These are phyloP conservation scores for Cynodonichthys magdalenae DNA, from an alignment of 2,797 vertebrate genomes.

Conservation along the genomic window DNA sequence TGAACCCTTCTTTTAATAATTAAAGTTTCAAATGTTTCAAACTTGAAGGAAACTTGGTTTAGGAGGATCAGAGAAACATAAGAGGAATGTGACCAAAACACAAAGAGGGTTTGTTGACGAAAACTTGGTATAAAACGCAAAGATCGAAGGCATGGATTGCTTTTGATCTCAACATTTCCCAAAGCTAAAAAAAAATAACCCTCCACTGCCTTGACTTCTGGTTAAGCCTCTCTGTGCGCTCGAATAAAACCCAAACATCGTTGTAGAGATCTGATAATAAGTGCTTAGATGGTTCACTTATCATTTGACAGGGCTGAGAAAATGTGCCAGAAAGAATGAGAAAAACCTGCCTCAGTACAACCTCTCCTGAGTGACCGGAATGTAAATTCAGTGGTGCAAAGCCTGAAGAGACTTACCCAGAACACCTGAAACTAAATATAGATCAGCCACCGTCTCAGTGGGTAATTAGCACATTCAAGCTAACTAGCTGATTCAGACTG, in stretches of 20 bases:
- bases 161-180: background rate
- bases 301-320: background rate
- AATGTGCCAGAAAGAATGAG: background rate
- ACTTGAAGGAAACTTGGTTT: background rate
- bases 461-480: constrained; percentile 1
- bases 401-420: background rate
- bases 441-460: constrained; percentile 1
- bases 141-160: background rate
- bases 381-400: background rate
- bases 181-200: background rate
- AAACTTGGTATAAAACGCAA: background rate
- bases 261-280: background rate
- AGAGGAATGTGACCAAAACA: background rate
- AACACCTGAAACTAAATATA: constrained; percentile 6
- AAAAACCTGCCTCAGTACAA: background rate
- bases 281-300: background rate
- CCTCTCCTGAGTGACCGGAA: background rate
- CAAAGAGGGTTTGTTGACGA: background rate
- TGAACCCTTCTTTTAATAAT: background rate
- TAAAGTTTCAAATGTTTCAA: background rate
- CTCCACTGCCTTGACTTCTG: background rate
- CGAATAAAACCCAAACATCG: background rate
- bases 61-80: background rate
- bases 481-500: constrained; percentile 1
- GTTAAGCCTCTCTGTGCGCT: background rate